Evolutionary conservation across 2,888 invertebrate species (phyloP).

Genomic region (Andricus quercusramuli): DNA sequence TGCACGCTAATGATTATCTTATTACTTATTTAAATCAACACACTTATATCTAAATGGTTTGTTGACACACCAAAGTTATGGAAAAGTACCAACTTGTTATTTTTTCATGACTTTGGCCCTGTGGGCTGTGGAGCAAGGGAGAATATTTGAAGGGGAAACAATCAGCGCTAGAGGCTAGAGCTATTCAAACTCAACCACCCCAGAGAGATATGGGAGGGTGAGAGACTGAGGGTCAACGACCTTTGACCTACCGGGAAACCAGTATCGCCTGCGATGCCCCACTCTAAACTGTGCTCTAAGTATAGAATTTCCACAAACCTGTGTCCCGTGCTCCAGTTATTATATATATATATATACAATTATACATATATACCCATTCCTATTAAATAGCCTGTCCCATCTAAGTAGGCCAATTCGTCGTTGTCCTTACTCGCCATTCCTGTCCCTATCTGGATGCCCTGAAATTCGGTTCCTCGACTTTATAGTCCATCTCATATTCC

Average conservation of each 20-base stretch:
- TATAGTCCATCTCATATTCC: constrained; percentile 39
- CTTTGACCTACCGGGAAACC: constrained; percentile 74
- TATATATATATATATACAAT: constrained; percentile 45
- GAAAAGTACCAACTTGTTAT: neutral
- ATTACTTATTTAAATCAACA: neutral
- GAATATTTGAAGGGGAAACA: constrained; percentile 6
- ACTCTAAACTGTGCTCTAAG: constrained; percentile 59
- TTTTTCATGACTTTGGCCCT: neutral
- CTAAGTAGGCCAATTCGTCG: constrained; percentile 37
- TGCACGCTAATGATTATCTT: neutral
- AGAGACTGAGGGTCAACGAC: constrained; percentile 70
- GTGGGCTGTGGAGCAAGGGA: neutral
- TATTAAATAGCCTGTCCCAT: neutral
- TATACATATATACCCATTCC: constrained; percentile 38
- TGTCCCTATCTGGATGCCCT: constrained; percentile 51
- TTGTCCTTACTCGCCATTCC: constrained; percentile 35
- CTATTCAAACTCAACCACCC: constrained; percentile 29
- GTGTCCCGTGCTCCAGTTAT: constrained; percentile 62
- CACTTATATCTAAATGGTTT: no score
- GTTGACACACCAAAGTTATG: neutral
- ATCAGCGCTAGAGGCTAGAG: neutral
- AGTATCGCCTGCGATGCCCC: constrained; percentile 64
- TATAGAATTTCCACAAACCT: constrained; percentile 70
- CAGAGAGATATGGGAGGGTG: constrained; percentile 8
- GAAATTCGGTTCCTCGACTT: constrained; percentile 58